Base-by-base conservation (phyloP, 2,888 invertebrate species). In the Petrolisthes cinctipes region DNA sequence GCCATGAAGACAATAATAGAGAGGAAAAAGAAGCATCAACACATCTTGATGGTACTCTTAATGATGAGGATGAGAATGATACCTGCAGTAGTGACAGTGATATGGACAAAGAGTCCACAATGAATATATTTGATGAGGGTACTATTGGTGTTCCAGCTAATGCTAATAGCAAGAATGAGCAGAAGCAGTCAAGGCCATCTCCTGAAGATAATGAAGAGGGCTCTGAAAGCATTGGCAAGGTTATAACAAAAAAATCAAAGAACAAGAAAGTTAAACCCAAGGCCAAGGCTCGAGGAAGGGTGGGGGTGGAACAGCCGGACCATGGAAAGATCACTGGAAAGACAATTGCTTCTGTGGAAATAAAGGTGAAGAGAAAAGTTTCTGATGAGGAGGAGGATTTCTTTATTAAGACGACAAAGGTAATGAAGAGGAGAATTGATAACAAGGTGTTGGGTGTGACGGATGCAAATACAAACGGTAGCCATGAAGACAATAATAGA, bases 51-150 rank as follows among this genome's bases (percentile, higher is more conserved):
- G 78, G 37, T n/a, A 4, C 7, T 9, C 57, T 57, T 37, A 53
- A 23, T 68, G 56, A 14, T n/a, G 53, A 76, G n/a, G 54, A 68
- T 20, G 71, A 79, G 37, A 83, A 56, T 17, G 76, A 83, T 68
- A 56, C n/a, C 37, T 4, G 23, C 7, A 76, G 0, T 68, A 53
- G 66, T 68, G 68, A 57, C 23, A 76, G 17, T n/a, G 57, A 73
- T 20, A 11, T 37, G 37, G 37, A 37, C 37, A 37, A 37, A 37
- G 20, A 83, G 20, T 20, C 53, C n/a, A 82, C 6, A 61, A 0
- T 17, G 11, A 37, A 78, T 23, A n/a, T 61, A 17, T 37, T 17
- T 80, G 51, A 76, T 76, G 76, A 76, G 14, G 23, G 76, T 23
- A 37, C 20, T 61, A 61, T 57, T 23, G 61, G 57, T 7, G n/a